Base-by-base conservation (phyloP, 2,797 vertebrate species). In the Spizella passerina region DNA sequence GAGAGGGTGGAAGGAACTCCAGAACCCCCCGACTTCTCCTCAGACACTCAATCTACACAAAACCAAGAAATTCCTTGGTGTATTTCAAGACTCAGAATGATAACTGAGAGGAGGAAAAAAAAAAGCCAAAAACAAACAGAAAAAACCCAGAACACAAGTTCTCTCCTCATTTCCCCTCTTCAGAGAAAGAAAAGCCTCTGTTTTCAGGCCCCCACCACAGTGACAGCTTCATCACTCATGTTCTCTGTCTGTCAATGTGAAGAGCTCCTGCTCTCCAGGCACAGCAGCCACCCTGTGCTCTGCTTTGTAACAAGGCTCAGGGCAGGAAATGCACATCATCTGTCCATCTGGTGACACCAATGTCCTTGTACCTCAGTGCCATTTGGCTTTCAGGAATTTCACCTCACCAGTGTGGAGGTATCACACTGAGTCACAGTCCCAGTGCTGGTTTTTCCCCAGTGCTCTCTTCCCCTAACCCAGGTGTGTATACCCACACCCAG, bases 371-470 rank as follows among this genome's bases (percentile, higher is more conserved):
- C 27, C 44, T 53, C 61, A 29, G 34, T 10, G 65, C 55, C 52
- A 8, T 0, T 32, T 47, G 27, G 52, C 26, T 70, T 43, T 63
- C 44, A 70, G 47, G 36, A 49, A 20, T 57, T 79, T 26, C 7
- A 29, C 46, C 49, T 50, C 30, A 65, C 14, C 50, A 17, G 1
- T 38, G 41, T 19, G 29, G 26, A 87, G 52, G n/a, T 5, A 36
- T 12, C 46, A 23, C 29, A 15, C 1, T 0, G 2, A 59, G 27
- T 12, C 27, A 15, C 0, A 0, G 22, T 8, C 24, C 2, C 3
- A 61, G 1, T 34, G 49, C 0, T 50, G 36, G 24, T 6, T 60
- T 30, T 60, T 64, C 14, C 76, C n/a, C n/a, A n/a, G n/a, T n/a
- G 13, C 34, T 52, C 27, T 44, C 55, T 26, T 39, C 30, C 22